Percentiles rank a stretch among this genome's conserved stretches.
Evolutionary conservation across 2,797 vertebrate species (phyloP).

Genomic region (Cygnus olor): DNA sequence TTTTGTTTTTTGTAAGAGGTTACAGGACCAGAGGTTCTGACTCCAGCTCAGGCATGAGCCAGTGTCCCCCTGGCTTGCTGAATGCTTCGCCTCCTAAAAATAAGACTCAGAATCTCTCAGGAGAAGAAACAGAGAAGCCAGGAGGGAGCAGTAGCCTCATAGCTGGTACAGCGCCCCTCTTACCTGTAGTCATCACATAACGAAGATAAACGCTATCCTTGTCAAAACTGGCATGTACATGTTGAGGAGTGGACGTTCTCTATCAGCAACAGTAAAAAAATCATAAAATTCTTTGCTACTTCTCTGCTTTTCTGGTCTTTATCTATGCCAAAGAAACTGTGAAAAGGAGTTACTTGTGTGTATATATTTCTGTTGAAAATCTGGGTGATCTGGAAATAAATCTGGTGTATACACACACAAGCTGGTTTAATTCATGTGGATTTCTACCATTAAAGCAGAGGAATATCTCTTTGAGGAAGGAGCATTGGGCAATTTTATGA

Average conservation of each 20-base stretch:
- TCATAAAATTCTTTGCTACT: neutral
- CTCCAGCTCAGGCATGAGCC: neutral
- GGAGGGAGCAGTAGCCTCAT: neutral
- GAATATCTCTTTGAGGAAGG: neutral
- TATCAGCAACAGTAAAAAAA: neutral
- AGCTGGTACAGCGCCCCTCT: neutral
- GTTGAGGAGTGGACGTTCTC: neutral
- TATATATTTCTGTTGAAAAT: neutral
- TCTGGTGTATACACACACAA: neutral
- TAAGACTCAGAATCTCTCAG: neutral
- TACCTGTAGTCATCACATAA: neutral
- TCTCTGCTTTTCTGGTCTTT: neutral
- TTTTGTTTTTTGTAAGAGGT: neutral
- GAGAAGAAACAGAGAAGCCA: neutral
- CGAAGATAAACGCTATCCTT: neutral
- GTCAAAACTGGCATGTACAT: neutral
- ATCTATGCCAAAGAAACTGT: neutral
- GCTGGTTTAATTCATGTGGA: neutral
- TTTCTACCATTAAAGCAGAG: neutral
- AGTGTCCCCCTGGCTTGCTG: neutral
- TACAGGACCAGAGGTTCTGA: neutral
- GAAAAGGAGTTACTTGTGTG: neutral
- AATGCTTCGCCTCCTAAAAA: neutral
- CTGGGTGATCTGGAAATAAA: neutral
- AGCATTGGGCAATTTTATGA: neutral